A percentile compares a stretch with the other conserved stretches of the same genome.
Conservation (phyloP, 2,888 invertebrate genomes). For the Gnatocerus cornutus region DNA sequence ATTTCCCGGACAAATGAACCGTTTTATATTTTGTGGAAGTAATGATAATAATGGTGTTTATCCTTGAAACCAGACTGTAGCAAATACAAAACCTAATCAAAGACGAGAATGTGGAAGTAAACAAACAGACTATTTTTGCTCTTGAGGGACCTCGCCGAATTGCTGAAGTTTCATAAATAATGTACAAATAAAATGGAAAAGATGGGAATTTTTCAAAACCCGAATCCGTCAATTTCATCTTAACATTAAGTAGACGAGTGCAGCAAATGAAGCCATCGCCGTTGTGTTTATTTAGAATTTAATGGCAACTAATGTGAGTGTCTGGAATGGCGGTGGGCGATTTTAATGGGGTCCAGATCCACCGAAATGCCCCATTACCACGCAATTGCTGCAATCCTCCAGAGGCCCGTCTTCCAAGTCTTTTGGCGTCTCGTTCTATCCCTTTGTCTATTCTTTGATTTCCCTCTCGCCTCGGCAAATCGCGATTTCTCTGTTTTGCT, state of each 20-base stretch:
- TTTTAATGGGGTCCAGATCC: slow-evolving; percentile 57
- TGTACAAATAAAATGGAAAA: no score
- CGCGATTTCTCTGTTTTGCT: slow-evolving; percentile 23
- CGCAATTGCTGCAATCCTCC: slow-evolving; percentile 58
- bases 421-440: slow-evolving; percentile 40
- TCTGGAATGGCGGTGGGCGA: slow-evolving; percentile 48
- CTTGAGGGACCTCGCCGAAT: no score
- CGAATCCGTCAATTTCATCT: no score
- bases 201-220: no score
- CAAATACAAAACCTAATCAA: no score
- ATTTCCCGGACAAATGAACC: slow-evolving; percentile 14
- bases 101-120: no score
- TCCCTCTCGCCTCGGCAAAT: slow-evolving; percentile 30
- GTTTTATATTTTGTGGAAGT: not conserved
- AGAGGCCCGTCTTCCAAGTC: slow-evolving; percentile 46
- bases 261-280: no score
- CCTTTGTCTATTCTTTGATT: slow-evolving; percentile 36
- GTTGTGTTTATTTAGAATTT: slow-evolving; percentile 47
- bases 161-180: no score
- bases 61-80: no score
- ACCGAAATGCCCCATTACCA: slow-evolving; percentile 59
- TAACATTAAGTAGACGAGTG: no score
- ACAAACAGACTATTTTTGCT: no score
- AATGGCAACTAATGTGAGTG: slow-evolving; percentile 47
- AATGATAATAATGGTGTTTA: not conserved